Evolutionary conservation across 2,888 invertebrate species (phyloP), one percentile per base, ranked within the genome.

Genomic region (Oscheius sp.): DNA sequence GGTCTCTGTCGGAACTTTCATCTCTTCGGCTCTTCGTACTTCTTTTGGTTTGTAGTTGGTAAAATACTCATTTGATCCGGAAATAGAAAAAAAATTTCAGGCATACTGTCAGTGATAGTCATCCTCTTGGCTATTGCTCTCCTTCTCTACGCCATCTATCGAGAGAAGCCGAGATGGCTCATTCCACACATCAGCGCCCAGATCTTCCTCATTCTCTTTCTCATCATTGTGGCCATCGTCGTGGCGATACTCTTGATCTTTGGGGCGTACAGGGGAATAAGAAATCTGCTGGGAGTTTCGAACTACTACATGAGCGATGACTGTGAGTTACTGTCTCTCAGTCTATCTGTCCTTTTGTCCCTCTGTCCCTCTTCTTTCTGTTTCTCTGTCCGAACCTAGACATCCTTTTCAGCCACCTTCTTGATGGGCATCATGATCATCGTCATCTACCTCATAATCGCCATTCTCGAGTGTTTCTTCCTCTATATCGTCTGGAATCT

Each of bases 231-330:
- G 3, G 86, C 85, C 5, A 70, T 88, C 62, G 85, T 88, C 48
- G 87, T 87, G 21, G 83, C 85, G 2, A 79, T 88, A 55, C 74
- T 88, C 55, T 75, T 88, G 29, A 70, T 88, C 11, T 86, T 88
- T 62, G 85, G 85, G 32, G 86, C 85, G 5, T 88, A 88, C 75
- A 68, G 78, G 9, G 88, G 88, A 35, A 88, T 88, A 33, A 77
- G 88, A 13, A 82, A 87, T 55, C 79, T 88, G n/a, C 74, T 88
- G 29, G 88, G 88, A 21, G 85, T 86, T 35, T 79, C 79, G 70
- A 86, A 86, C 73, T 87, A 87, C 72, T 79, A 87, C 77, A 88
- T 87, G 84, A 86, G 84, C 55, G 87, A 88, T 79, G 84, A 85
- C 63, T 81, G 87, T 88, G 32, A 76, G 86, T 76, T 75, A 50